phyloP scores from a whole-genome alignment of 30 jellyfish, hydroid and myxozoan genomes.

The Turritopsis rubra region DNA sequence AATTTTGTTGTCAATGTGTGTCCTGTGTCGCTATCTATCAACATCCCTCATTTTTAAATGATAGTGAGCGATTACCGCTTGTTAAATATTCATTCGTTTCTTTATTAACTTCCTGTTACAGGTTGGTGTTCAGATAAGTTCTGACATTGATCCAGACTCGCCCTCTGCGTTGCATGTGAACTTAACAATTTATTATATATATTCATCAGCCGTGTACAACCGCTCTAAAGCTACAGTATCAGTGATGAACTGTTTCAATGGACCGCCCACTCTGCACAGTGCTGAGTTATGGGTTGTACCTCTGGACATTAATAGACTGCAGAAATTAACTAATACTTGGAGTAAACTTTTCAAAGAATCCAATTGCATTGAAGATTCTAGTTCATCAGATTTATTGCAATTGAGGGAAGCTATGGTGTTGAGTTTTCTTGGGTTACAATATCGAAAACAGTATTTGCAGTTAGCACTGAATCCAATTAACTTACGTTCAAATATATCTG shows the following conservation, averaged over 20 bases:
- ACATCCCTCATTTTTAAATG: too few species aligned
- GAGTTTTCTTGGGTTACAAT: constrained; percentile 84
- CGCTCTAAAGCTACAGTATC: not conserved
- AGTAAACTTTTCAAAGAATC: constrained; percentile 20
- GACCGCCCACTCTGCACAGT: constrained; percentile 80
- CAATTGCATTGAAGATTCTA: constrained; percentile 31
- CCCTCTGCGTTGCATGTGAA: constrained; percentile 87
- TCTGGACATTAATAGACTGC: constrained; percentile 29
- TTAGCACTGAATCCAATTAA: constrained; percentile 83
- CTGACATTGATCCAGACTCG: constrained; percentile 85
- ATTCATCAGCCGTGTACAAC: constrained; percentile 21
- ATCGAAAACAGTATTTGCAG: constrained; percentile 61
- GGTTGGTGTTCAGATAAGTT: constrained; percentile 62
- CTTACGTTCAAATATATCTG: constrained; percentile 72
- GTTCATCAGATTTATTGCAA: constrained; percentile 39
- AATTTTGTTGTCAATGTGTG: too few species aligned
- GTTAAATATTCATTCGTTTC: too few species aligned
- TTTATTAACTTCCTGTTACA: not conserved
- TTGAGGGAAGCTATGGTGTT: constrained; percentile 64
- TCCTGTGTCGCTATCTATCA: too few species aligned
- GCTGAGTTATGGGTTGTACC: constrained; percentile 92
- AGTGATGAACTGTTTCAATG: constrained; percentile 46
- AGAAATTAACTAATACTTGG: constrained; percentile 45
- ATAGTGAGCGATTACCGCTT: too few species aligned
- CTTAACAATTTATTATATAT: constrained; percentile 68